A percentile compares a stretch with the other conserved stretches of the same genome.
Evolutionary conservation across 2,888 invertebrate species (phyloP).

Genomic region (Pachycephus smyrnensis): DNA sequence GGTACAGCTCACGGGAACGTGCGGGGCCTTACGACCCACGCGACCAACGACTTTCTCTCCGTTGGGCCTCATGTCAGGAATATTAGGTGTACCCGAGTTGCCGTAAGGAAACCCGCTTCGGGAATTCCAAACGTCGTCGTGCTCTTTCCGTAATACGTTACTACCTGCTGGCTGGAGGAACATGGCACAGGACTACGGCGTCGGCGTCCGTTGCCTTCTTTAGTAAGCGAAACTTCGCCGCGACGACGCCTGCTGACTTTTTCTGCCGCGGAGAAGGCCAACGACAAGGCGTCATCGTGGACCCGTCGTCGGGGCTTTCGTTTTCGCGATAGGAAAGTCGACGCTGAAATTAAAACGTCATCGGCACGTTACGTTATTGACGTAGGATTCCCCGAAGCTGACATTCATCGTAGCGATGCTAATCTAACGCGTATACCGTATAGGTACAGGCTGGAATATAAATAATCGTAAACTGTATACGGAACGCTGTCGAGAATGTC

Average conservation of each 20-base stretch:
- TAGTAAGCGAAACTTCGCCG: neutral
- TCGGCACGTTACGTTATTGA: neutral
- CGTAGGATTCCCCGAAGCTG: neutral
- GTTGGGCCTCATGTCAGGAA: neutral
- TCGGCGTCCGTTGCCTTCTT: neutral
- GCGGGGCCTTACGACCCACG: constrained; percentile 2
- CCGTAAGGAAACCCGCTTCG: neutral
- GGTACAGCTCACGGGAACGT: neutral
- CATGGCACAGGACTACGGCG: neutral
- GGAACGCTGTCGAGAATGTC: neutral
- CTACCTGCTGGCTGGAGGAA: neutral
- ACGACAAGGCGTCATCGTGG: neutral
- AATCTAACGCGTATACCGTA: neutral
- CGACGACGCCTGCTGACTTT: neutral
- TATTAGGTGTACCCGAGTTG: neutral
- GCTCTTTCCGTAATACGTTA: neutral
- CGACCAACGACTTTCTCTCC: constrained; percentile 5
- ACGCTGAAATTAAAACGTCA: neutral
- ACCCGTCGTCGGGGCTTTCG: neutral
- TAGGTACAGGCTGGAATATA: neutral
- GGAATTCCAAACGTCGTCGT: neutral
- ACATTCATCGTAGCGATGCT: neutral
- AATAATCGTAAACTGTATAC: neutral
- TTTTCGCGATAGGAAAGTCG: neutral
- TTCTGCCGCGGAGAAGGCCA: neutral